Percentiles rank a stretch among this genome's conserved stretches.
These are phyloP conservation scores for Drosophila burlai DNA, from an alignment of 1,140 invertebrate species.

Conservation along the genomic window DNA sequence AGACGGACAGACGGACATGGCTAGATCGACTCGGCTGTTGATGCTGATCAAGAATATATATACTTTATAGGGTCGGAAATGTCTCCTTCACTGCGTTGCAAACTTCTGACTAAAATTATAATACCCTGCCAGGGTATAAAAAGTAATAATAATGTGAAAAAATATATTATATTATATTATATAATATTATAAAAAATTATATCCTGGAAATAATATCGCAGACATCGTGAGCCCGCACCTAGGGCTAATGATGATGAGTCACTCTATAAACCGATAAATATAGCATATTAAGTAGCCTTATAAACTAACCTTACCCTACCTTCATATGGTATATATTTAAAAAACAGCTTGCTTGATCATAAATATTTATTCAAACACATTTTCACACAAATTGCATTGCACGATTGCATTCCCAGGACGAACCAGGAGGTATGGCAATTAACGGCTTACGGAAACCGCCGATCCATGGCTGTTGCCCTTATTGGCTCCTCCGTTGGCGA, in stretches of 20 bases:
- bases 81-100: no score
- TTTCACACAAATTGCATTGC: conserved; percentile 14
- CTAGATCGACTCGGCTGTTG: no score
- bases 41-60: no score
- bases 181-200: no score
- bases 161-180: no score
- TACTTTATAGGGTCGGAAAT: no score
- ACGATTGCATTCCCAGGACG: neutral
- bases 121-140: no score
- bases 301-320: neutral
- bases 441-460: conserved; percentile 68
- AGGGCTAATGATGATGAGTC: neutral
- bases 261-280: neutral
- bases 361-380: conserved; percentile 47
- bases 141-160: no score
- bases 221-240: neutral
- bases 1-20: no score
- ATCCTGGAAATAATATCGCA: no score
- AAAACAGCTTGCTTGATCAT: conserved; percentile 1
- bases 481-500: conserved; percentile 79
- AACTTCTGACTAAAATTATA: no score
- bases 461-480: conserved; percentile 70
- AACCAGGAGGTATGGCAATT: conserved; percentile 4
- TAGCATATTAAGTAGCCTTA: no score
- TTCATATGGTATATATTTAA: neutral